A percentile compares a stretch with the other conserved stretches of the same genome.
phyloP scores from a whole-genome alignment of 2,888 invertebrate genomes.

The Caenorhabditis auriculariae region DNA sequence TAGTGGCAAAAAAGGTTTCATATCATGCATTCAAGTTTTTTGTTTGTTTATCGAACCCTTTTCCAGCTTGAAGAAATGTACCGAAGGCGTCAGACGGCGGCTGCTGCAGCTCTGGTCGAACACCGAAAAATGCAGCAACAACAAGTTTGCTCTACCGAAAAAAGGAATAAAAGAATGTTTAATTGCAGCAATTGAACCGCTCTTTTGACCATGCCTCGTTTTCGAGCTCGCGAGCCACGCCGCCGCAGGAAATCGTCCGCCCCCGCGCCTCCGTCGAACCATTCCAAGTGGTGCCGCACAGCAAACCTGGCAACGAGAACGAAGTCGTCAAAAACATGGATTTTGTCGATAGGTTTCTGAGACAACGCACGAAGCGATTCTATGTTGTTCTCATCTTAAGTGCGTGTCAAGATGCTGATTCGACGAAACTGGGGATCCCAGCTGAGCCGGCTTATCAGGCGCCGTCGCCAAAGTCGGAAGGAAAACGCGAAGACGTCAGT shows the following conservation, averaged over 20 bases:
- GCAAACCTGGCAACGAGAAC: conserved; percentile 3
- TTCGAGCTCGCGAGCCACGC: conserved; percentile 1
- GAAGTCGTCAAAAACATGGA: background rate
- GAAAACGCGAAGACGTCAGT: conserved; percentile 17
- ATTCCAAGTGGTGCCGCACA: conserved; percentile 48
- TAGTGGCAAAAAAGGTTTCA: no score
- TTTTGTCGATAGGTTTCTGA: background rate
- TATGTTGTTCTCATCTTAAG: conserved; percentile 4
- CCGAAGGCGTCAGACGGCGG: conserved; percentile 67
- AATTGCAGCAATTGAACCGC: conserved; percentile 6
- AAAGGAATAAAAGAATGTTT: background rate
- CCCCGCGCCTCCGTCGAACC: conserved; percentile 61
- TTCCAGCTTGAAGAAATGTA: conserved; percentile 83
- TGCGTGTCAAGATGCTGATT: background rate
- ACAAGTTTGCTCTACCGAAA: conserved; percentile 5
- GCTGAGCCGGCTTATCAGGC: conserved; percentile 12
- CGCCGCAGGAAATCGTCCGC: conserved; percentile 27
- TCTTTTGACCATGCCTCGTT: conserved; percentile 2
- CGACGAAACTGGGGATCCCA: conserved; percentile 14
- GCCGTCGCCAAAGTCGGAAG: conserved; percentile 3
- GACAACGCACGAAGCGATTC: background rate
- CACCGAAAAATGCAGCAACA: conserved; percentile 48
- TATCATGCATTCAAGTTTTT: no score
- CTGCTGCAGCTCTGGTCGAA: conserved; percentile 78
- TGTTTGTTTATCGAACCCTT: no score